These are phyloP conservation scores for Procambarus clarkii DNA, from an alignment of 1,140 invertebrate genomes.

Conservation along the genomic window DNA sequence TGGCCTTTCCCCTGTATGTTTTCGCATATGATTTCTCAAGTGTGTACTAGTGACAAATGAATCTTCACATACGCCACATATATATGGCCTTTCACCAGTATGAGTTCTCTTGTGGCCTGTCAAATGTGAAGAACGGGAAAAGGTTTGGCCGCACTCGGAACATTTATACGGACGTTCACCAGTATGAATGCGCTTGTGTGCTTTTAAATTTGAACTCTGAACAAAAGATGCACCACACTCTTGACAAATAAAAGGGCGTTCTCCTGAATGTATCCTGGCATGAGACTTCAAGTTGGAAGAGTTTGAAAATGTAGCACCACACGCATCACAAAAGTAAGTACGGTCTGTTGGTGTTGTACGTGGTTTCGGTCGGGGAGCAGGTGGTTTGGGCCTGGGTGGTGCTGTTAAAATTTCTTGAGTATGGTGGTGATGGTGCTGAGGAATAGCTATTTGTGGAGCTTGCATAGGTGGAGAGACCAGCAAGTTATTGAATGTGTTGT, in stretches of 20 bases:
- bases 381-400: slow-evolving; percentile 35
- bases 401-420: slow-evolving; percentile 7
- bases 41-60: slow-evolving; percentile 76
- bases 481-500: slow-evolving; percentile 61
- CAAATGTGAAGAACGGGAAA: slow-evolving; percentile 69
- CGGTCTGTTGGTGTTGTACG: slow-evolving; percentile 63
- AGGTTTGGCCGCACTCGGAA: slow-evolving; percentile 67
- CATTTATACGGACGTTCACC: slow-evolving; percentile 68
- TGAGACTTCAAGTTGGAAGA: slow-evolving; percentile 75
- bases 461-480: slow-evolving; percentile 51
- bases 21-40: slow-evolving; percentile 77
- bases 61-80: slow-evolving; percentile 76
- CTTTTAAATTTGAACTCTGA: slow-evolving; percentile 82
- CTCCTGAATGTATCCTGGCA: slow-evolving; percentile 74
- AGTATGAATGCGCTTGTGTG: slow-evolving; percentile 80
- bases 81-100: slow-evolving; percentile 75
- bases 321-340: slow-evolving; percentile 71
- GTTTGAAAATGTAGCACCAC: slow-evolving; percentile 72
- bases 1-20: slow-evolving; percentile 76
- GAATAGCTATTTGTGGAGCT: slow-evolving; percentile 37
- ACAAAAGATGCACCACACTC: slow-evolving; percentile 77
- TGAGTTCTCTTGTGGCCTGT: slow-evolving; percentile 75
- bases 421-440: slow-evolving; percentile 38
- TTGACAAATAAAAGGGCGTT: slow-evolving; percentile 73
- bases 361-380: slow-evolving; percentile 45